Percentiles rank a stretch among this genome's conserved stretches.
Evolutionary conservation across 92 coral and sea anemone species (phyloP).

Genomic region (Bergia puertoricense): DNA sequence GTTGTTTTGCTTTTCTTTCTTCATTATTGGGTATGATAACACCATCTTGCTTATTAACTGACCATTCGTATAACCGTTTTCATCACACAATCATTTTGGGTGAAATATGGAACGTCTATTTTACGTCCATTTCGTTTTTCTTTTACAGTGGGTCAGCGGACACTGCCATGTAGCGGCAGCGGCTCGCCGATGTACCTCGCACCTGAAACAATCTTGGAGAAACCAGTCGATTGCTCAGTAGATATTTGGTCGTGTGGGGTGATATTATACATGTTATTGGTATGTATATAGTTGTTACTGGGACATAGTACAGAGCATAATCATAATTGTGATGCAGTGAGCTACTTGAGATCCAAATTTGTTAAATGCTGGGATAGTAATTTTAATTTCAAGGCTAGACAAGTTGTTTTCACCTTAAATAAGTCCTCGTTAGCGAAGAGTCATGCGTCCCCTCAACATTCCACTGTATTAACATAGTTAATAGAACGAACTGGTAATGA

Average conservation of each 20-base stretch:
- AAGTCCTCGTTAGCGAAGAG: too few relatives aligned
- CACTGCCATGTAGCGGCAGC: constrained; percentile 74
- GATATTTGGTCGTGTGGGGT: constrained; percentile 98
- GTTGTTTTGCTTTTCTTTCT: too few relatives aligned
- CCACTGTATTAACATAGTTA: too few relatives aligned
- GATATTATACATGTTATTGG: constrained; percentile 81
- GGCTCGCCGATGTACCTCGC: constrained; percentile 97
- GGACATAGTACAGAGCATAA: neutral
- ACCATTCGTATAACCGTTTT: neutral
- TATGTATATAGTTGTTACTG: constrained; percentile 15
- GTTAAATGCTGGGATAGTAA: too few relatives aligned
- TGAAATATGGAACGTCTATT: neutral
- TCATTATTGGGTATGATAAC: too few relatives aligned
- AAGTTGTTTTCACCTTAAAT: too few relatives aligned
- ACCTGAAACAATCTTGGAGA: constrained; percentile 86
- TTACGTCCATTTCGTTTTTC: neutral
- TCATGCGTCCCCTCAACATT: too few relatives aligned
- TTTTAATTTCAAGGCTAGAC: too few relatives aligned
- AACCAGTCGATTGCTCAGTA: constrained; percentile 69
- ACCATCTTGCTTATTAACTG: too few relatives aligned
- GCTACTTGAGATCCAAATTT: too few relatives aligned
- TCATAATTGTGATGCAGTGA: neutral
- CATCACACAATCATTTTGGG: neutral
- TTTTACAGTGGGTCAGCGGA: constrained; percentile 50
- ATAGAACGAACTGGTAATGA: too few relatives aligned